Percentiles rank a stretch among this genome's conserved stretches.
phyloP scores from a whole-genome alignment of 2,797 vertebrate genomes.

The Hoplostethus atlanticus region DNA sequence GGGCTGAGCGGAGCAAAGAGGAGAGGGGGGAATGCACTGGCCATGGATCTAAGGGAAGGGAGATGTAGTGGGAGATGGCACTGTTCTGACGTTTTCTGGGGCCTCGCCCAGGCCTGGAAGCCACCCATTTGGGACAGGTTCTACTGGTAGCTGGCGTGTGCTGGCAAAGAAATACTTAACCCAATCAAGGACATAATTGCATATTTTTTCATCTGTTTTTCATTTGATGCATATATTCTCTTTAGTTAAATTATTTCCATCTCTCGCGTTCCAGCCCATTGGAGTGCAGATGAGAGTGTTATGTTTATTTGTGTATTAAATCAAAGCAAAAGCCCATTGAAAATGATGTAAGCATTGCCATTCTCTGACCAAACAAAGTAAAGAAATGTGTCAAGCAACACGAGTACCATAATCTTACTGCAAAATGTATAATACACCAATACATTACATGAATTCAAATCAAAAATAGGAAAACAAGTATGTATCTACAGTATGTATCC shows the following conservation, averaged over 20 bases:
- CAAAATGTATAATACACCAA: constrained; percentile 59
- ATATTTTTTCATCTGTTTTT: constrained; percentile 85
- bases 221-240: constrained; percentile 90
- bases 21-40: constrained; percentile 75
- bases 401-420: constrained; percentile 49
- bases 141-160: constrained; percentile 57
- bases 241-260: constrained; percentile 83
- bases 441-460: constrained; percentile 36
- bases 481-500: constrained; percentile 2
- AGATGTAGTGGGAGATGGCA: constrained; percentile 60
- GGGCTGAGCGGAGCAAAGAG: constrained; percentile 62
- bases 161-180: constrained; percentile 84
- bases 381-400: constrained; percentile 56
- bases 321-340: constrained; percentile 74
- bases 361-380: constrained; percentile 69
- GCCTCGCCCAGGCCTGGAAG: constrained; percentile 74
- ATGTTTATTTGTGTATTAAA: constrained; percentile 64
- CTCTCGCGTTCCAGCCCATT: constrained; percentile 68
- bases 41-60: constrained; percentile 78
- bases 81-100: constrained; percentile 73
- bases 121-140: constrained; percentile 78
- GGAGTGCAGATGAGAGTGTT: constrained; percentile 72
- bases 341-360: constrained; percentile 57
- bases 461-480: constrained; percentile 16
- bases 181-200: constrained; percentile 86